These are phyloP conservation scores for Odocoileus hemionus DNA, from an alignment of 2,113 vertebrate species.

Conservation along the genomic window DNA sequence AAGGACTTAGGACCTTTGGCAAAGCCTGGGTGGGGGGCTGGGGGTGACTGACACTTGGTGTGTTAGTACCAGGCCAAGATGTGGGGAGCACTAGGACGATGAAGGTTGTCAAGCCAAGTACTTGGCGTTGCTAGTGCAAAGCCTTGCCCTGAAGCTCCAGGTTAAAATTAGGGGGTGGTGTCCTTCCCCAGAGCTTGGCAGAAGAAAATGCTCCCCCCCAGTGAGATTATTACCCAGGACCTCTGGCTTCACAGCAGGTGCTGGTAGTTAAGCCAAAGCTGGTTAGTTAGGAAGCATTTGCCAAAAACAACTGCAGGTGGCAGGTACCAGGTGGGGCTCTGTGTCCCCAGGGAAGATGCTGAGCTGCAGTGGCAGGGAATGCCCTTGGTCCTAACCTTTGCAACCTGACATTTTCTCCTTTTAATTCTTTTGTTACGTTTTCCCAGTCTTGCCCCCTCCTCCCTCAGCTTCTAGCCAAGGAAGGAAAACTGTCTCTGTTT, in stretches of 20 bases:
- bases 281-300: background rate
- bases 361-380: rapidly evolving
- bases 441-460: background rate
- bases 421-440: background rate
- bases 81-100: background rate
- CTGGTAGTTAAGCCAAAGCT: background rate
- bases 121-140: rapidly evolving
- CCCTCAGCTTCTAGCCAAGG: background rate
- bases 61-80: background rate
- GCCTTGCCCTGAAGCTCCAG: background rate
- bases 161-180: rapidly evolving
- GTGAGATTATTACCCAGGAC: rapidly evolving
- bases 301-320: background rate
- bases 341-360: rapidly evolving
- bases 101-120: rapidly evolving
- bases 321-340: background rate
- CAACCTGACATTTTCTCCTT: background rate
- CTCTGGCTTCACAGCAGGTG: background rate
- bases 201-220: background rate
- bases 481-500: background rate
- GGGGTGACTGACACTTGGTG: rapidly evolving
- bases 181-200: background rate
- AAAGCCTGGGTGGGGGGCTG: background rate
- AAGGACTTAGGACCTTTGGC: background rate
- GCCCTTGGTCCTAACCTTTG: background rate